Percentiles rank a stretch among this genome's conserved stretches.
These are phyloP conservation scores for Anastrepha ludens DNA, from an alignment of 1,140 invertebrate species.

Conservation along the genomic window DNA sequence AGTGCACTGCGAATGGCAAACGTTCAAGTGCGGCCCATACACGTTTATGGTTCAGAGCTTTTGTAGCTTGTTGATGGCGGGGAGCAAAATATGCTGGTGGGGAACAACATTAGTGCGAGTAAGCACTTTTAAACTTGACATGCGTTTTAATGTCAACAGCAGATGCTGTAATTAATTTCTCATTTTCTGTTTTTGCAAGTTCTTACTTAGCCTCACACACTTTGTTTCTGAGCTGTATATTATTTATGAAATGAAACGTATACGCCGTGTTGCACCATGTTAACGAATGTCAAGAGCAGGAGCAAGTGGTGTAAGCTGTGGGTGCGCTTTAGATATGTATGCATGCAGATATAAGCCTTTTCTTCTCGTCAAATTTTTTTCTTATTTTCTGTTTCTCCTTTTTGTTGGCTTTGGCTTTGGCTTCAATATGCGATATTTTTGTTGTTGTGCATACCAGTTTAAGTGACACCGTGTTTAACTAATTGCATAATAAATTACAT, in stretches of 20 bases:
- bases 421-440: not conserved
- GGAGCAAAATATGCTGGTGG: not conserved
- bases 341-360: not conserved
- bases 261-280: conserved; percentile 2
- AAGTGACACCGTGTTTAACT: conserved; percentile 61
- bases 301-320: not conserved
- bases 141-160: conserved; percentile 48
- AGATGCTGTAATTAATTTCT: conserved; percentile 40
- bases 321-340: not conserved
- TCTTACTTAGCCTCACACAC: not conserved
- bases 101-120: not conserved
- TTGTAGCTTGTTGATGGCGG: not conserved
- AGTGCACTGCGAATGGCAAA: conserved; percentile 25
- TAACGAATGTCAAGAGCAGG: not conserved
- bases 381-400: not conserved
- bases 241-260: not conserved
- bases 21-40: conserved; percentile 18
- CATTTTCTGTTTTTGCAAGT: not conserved
- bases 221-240: not conserved
- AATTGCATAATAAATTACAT: conserved; percentile 71
- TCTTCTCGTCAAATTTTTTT: not conserved
- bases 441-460: conserved; percentile 30
- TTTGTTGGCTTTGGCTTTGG: not conserved
- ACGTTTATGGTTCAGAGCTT: not conserved
- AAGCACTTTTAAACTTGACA: conserved; percentile 36